phyloP scores from a whole-genome alignment of 2,888 invertebrate species.

The Coecobrya sp. region DNA sequence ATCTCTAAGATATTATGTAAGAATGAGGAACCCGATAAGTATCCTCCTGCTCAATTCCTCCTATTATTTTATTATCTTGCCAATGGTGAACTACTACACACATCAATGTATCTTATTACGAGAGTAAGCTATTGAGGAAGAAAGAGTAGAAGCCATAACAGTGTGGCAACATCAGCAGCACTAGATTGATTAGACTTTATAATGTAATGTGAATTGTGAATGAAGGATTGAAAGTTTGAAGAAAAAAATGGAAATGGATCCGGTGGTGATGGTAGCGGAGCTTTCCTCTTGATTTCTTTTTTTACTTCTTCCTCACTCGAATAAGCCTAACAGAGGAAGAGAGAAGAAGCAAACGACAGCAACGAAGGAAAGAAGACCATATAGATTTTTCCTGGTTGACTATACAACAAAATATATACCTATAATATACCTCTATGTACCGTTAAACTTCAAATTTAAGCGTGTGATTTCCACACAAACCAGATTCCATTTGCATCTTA shows the following conservation, averaged over 20 bases:
- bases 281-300: constrained; percentile 44
- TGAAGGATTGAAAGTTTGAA: constrained; percentile 75
- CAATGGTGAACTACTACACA: neutral
- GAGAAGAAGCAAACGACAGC: neutral
- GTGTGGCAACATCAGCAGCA: constrained; percentile 30
- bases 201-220: constrained; percentile 79
- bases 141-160: neutral
- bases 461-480: too few species aligned
- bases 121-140: neutral
- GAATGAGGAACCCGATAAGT: neutral
- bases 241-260: constrained; percentile 69
- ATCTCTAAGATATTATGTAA: neutral
- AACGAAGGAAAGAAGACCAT: neutral
- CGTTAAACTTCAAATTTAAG: too few species aligned
- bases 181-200: constrained; percentile 81
- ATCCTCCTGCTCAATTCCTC: constrained; percentile 5
- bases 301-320: neutral
- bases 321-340: neutral
- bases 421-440: too few species aligned
- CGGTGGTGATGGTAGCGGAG: neutral
- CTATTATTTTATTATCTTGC: neutral
- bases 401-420: neutral
- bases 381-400: neutral
- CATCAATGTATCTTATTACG: neutral
- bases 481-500: too few species aligned